Percentiles rank a stretch among this genome's conserved stretches.
phyloP scores from a whole-genome alignment of 2,113 vertebrate species.

The Oceanodroma tethys region DNA sequence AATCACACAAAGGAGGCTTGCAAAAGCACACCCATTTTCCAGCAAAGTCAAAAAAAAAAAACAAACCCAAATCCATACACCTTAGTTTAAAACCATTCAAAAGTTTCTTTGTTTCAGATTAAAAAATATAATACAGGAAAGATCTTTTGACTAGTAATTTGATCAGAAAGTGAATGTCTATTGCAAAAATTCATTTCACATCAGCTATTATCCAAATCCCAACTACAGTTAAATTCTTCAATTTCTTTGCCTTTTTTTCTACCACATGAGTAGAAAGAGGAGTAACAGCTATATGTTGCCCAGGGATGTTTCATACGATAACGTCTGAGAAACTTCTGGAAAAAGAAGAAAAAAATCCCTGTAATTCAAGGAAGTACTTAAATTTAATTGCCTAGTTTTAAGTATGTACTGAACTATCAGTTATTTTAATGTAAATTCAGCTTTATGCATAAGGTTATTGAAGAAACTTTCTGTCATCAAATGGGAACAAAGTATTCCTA shows the following conservation, averaged over 20 bases:
- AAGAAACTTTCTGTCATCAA: not conserved
- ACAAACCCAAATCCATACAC: not conserved
- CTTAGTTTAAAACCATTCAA: not conserved
- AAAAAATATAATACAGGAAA: not conserved
- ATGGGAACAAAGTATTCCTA: not conserved
- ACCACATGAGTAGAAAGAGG: not conserved
- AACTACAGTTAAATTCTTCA: not conserved
- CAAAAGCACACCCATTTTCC: not conserved
- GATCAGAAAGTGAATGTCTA: not conserved
- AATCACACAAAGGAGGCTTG: not conserved
- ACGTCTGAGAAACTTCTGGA: not conserved
- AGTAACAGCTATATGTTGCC: not conserved
- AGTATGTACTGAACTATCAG: not conserved
- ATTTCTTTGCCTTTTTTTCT: not conserved
- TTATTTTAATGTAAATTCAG: not conserved
- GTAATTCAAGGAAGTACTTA: not conserved
- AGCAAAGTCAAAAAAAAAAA: not conserved
- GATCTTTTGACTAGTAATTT: not conserved
- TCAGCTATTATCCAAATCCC: not conserved
- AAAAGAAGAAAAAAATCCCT: not conserved
- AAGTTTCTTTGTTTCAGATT: not conserved
- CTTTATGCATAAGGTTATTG: not conserved
- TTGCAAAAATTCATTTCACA: not conserved
- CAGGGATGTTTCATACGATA: not conserved
- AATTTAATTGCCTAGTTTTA: not conserved